These are phyloP conservation scores for Sphecodes monilicornis DNA, from an alignment of 2,888 invertebrate species.

Conservation along the genomic window DNA sequence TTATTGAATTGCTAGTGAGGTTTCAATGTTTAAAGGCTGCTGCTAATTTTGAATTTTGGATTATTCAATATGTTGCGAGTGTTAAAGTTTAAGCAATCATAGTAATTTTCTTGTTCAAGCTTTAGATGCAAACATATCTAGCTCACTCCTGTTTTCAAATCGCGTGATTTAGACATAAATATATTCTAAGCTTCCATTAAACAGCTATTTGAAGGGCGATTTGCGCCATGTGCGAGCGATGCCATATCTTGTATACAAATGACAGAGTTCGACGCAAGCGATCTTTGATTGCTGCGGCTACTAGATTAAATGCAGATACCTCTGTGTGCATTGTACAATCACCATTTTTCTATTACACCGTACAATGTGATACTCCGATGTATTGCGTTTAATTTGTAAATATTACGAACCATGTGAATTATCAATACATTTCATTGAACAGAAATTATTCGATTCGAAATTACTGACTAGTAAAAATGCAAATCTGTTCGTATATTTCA, in stretches of 20 bases:
- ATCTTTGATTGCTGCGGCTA: slow-evolving; percentile 47
- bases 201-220: slow-evolving; percentile 36
- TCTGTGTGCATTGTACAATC: slow-evolving; percentile 10
- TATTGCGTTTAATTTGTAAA: slow-evolving; percentile 14
- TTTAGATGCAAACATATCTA: neutral
- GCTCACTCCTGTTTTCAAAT: slow-evolving; percentile 2
- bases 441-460: neutral
- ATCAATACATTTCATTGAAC: neutral
- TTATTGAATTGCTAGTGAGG: no score
- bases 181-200: slow-evolving; percentile 37
- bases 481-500: neutral
- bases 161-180: slow-evolving; percentile 25
- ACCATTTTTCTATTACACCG: slow-evolving; percentile 45
- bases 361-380: slow-evolving; percentile 9
- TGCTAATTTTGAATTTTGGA: neutral
- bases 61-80: neutral
- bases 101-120: neutral
- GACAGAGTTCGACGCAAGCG: slow-evolving; percentile 50
- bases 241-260: slow-evolving; percentile 45
- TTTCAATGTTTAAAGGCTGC: neutral
- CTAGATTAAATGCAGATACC: slow-evolving; percentile 43
- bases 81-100: neutral
- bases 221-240: slow-evolving; percentile 40
- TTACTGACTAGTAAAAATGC: neutral
- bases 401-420: slow-evolving; percentile 10